Conservation (phyloP, 23 tunicate species). For the Trididemnum miniatum region DNA sequence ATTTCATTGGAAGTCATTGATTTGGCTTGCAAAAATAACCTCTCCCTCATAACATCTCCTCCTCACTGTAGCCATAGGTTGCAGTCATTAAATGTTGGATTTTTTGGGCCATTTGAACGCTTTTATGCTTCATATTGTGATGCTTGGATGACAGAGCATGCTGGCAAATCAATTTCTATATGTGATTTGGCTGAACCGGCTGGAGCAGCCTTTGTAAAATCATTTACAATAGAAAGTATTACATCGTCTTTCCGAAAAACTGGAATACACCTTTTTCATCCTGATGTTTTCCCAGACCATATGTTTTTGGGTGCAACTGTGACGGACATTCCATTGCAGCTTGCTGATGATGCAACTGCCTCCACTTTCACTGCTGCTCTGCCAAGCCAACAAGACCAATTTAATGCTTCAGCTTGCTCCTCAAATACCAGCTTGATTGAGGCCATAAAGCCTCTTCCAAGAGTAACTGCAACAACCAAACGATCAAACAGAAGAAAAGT, state of each 20-base stretch:
- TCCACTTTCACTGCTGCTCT: too few species aligned
- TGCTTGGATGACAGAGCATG: constrained; percentile 21
- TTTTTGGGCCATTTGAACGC: constrained; percentile 41
- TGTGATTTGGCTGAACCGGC: constrained; percentile 31
- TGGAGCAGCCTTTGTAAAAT: constrained; percentile 3
- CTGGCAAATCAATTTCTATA: constrained; percentile 14
- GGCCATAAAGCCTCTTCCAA: too few species aligned
- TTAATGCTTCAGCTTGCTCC: too few species aligned
- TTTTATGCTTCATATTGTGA: constrained; percentile 21
- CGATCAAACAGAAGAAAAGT: too few species aligned
- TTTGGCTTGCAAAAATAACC: constrained; percentile 10
- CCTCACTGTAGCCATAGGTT: constrained; percentile 55
- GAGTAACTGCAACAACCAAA: too few species aligned
- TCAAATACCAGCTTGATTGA: too few species aligned
- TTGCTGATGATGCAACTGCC: too few species aligned
- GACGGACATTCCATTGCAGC: constrained; percentile 6
- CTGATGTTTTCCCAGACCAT: constrained; percentile 9
- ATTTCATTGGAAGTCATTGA: constrained; percentile 4
- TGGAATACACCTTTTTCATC: constrained; percentile 17
- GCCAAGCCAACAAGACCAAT: too few species aligned
- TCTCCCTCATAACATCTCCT: constrained; percentile 39
- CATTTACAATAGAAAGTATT: constrained; percentile 8
- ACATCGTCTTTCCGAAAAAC: neutral
- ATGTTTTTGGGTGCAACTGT: constrained; percentile 17
- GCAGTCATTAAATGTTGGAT: constrained; percentile 33